These are phyloP conservation scores for Phaonia tiefii DNA, from an alignment of 2,888 invertebrate genomes.

Conservation along the genomic window DNA sequence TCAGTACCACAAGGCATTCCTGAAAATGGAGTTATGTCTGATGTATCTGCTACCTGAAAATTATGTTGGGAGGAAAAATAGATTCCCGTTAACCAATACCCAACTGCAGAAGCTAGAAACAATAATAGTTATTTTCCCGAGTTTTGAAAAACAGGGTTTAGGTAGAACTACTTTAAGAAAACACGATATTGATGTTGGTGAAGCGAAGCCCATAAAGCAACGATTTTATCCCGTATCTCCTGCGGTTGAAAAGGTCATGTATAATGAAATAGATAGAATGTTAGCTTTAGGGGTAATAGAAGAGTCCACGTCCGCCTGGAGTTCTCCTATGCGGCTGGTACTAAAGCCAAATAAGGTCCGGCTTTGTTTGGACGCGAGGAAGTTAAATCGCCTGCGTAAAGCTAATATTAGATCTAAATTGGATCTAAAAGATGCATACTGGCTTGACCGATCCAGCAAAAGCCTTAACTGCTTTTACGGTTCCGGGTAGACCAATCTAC, in stretches of 20 bases:
- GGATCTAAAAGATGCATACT: slow-evolving; percentile 55
- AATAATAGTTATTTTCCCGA: slow-evolving; percentile 20
- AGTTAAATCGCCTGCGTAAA: slow-evolving; percentile 42
- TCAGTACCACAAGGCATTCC: neutral
- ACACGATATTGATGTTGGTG: slow-evolving; percentile 61
- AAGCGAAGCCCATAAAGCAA: slow-evolving; percentile 59
- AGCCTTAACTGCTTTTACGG: slow-evolving; percentile 60
- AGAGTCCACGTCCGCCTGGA: slow-evolving; percentile 58
- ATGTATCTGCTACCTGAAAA: no score
- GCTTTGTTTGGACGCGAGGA: slow-evolving; percentile 38
- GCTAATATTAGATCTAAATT: slow-evolving; percentile 53
- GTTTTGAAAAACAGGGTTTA: slow-evolving; percentile 32
- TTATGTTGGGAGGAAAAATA: neutral
- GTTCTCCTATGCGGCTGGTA: slow-evolving; percentile 35
- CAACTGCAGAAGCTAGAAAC: slow-evolving; percentile 24
- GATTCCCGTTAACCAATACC: neutral
- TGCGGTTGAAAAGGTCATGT: slow-evolving; percentile 60
- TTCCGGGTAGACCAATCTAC: slow-evolving; percentile 62
- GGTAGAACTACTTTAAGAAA: slow-evolving; percentile 53
- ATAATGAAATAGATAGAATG: slow-evolving; percentile 73
- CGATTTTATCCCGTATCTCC: slow-evolving; percentile 65
- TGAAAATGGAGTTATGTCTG: neutral
- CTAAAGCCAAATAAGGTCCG: slow-evolving; percentile 42
- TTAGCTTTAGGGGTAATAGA: slow-evolving; percentile 71
- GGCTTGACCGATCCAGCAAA: slow-evolving; percentile 50